Percentiles rank a stretch among this genome's conserved stretches.
phyloP scores from a whole-genome alignment of 2,888 invertebrate genomes.

The Lingula anatina region DNA sequence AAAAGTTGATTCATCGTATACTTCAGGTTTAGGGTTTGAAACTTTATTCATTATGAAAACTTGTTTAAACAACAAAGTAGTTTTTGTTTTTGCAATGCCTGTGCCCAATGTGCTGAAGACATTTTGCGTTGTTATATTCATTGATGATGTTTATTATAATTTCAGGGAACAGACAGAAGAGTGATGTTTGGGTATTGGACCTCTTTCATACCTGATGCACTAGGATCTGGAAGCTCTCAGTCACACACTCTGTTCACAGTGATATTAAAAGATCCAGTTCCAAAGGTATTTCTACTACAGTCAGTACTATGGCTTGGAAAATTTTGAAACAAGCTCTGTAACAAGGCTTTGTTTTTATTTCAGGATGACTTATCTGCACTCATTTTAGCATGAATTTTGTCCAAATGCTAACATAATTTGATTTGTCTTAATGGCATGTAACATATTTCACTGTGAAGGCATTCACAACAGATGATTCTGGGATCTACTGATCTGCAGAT shows the following conservation, averaged over 20 bases:
- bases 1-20: too few species aligned
- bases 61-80: too few species aligned
- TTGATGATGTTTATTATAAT: not conserved
- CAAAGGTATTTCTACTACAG: conserved; percentile 51
- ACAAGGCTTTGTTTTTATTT: not conserved
- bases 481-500: too few species aligned
- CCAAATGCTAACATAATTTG: too few species aligned
- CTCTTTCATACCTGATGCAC: conserved; percentile 64
- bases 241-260: conserved; percentile 59
- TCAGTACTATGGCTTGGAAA: not conserved
- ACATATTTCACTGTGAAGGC: too few species aligned
- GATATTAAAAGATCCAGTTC: conserved; percentile 65
- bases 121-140: not conserved
- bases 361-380: not conserved
- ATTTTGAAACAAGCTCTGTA: not conserved
- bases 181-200: conserved; percentile 75
- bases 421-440: too few species aligned
- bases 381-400: too few species aligned
- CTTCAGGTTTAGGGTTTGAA: too few species aligned
- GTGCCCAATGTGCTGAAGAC: too few species aligned
- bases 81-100: too few species aligned
- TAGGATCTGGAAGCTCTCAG: conserved; percentile 50
- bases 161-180: conserved; percentile 62
- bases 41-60: too few species aligned
- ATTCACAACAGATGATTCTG: too few species aligned